Percentiles rank a stretch among this genome's conserved stretches.
These are phyloP conservation scores for Drosophila suboccidentalis DNA, from an alignment of 2,888 invertebrate genomes.

Conservation along the genomic window DNA sequence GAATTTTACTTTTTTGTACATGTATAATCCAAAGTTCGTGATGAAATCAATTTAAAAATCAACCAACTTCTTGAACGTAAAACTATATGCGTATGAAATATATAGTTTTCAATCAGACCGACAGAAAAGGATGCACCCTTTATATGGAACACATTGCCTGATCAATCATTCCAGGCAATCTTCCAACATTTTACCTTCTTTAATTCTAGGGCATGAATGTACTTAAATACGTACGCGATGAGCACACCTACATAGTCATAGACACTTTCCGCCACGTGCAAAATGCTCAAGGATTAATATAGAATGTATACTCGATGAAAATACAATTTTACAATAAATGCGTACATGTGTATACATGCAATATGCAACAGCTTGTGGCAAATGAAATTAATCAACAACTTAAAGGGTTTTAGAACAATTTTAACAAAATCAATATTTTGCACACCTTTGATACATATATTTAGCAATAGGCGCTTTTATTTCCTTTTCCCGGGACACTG, in stretches of 20 bases:
- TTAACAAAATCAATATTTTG: constrained; percentile 50
- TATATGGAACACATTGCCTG: neutral
- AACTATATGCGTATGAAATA: no score
- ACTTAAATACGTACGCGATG: constrained; percentile 18
- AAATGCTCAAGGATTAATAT: constrained; percentile 34
- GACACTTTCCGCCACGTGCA: constrained; percentile 38
- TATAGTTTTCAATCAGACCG: no score
- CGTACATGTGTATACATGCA: neutral
- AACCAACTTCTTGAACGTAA: neutral
- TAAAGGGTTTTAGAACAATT: neutral
- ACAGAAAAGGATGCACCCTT: neutral
- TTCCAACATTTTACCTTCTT: neutral
- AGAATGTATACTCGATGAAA: neutral
- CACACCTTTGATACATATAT: constrained; percentile 58
- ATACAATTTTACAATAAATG: neutral
- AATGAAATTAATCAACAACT: constrained; percentile 12
- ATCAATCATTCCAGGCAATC: neutral
- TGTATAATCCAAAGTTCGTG: neutral
- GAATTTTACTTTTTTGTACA: neutral
- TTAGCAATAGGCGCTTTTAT: constrained; percentile 14
- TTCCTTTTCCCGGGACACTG: constrained; percentile 29
- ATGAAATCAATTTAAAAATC: neutral
- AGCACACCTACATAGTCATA: constrained; percentile 38
- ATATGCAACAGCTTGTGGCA: constrained; percentile 61
- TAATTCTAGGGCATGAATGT: constrained; percentile 10